phyloP scores from a whole-genome alignment of 2,113 vertebrate species.

The Epinephelus fuscoguttatus region DNA sequence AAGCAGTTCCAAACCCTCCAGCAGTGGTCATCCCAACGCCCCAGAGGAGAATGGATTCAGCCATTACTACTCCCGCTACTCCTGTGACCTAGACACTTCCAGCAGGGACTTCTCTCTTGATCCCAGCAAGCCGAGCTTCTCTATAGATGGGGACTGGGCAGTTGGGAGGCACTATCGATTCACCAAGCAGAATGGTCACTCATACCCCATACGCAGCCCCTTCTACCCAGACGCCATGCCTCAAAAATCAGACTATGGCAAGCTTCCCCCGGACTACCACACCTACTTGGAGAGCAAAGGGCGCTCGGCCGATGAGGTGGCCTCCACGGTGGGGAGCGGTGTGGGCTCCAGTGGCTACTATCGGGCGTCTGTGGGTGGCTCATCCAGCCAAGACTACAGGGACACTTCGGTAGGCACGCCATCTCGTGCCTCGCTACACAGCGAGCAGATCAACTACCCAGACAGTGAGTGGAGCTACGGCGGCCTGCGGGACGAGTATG shows the following conservation, averaged over 20 bases:
- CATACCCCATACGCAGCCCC: conserved; percentile 84
- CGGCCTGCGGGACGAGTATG: conserved; percentile 89
- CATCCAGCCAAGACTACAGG: conserved; percentile 90
- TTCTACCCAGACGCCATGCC: conserved; percentile 93
- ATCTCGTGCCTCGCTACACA: conserved; percentile 89
- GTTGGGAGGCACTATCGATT: conserved; percentile 88
- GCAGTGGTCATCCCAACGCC: conserved; percentile 69
- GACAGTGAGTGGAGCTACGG: conserved; percentile 91
- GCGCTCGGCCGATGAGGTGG: conserved; percentile 85
- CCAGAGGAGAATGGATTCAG: conserved; percentile 94
- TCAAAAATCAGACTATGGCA: conserved; percentile 88
- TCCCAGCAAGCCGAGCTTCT: conserved; percentile 79
- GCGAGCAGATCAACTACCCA: conserved; percentile 90
- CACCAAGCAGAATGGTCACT: conserved; percentile 92
- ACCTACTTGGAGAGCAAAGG: conserved; percentile 91
- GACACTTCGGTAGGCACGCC: conserved; percentile 89
- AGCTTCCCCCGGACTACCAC: conserved; percentile 91
- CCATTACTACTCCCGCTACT: conserved; percentile 92
- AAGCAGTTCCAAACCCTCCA: conserved; percentile 77
- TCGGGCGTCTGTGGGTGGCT: conserved; percentile 83
- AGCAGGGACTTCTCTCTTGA: conserved; percentile 87
- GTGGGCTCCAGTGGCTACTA: conserved; percentile 90
- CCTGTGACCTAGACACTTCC: conserved; percentile 91
- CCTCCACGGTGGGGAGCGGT: conserved; percentile 79
- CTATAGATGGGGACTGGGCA: conserved; percentile 85